Evolutionary conservation across 1,140 invertebrate genomes (phyloP).

Genomic region (Thalassaphorura encarpata): DNA sequence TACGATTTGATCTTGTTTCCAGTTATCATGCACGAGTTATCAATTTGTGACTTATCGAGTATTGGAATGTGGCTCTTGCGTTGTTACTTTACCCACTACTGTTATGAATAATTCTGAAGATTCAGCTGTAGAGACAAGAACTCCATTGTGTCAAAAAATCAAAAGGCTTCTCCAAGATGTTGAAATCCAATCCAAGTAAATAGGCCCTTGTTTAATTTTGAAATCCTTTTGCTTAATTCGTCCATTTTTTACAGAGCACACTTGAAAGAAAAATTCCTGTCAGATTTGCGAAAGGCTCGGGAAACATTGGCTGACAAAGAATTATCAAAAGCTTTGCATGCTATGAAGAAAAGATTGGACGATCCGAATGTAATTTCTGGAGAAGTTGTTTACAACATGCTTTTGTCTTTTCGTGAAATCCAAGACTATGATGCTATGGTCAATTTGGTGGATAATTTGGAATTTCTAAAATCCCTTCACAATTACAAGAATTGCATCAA

Average conservation of each 20-base stretch:
- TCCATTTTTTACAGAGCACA: slow-evolving; percentile 60
- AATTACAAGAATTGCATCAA: slow-evolving; percentile 81
- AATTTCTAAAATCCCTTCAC: slow-evolving; percentile 69
- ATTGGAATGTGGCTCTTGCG: slow-evolving; percentile 56
- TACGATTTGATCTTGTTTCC: slow-evolving; percentile 31
- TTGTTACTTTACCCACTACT: slow-evolving; percentile 58
- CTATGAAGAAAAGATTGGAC: slow-evolving; percentile 85
- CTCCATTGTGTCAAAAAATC: slow-evolving; percentile 57
- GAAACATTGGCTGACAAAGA: slow-evolving; percentile 79
- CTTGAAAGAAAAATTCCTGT: slow-evolving; percentile 94
- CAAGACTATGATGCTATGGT: slow-evolving; percentile 99
- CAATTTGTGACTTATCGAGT: slow-evolving; percentile 79
- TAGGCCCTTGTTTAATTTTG: not conserved
- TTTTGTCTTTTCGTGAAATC: slow-evolving; percentile 83
- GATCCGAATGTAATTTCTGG: slow-evolving; percentile 93
- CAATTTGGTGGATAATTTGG: slow-evolving; percentile 77
- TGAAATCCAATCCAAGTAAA: slow-evolving; percentile 82
- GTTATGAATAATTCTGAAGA: slow-evolving; percentile 51
- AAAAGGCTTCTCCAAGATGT: slow-evolving; percentile 83
- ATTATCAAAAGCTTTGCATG: slow-evolving; percentile 70
- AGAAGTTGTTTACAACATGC: slow-evolving; percentile 85
- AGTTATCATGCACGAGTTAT: slow-evolving; percentile 80
- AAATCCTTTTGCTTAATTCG: slow-evolving; percentile 5
- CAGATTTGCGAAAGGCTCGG: slow-evolving; percentile 83
- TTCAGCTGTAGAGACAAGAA: slow-evolving; percentile 49